phyloP scores from a whole-genome alignment of 2,888 invertebrate genomes.

The Artemia sp. region DNA sequence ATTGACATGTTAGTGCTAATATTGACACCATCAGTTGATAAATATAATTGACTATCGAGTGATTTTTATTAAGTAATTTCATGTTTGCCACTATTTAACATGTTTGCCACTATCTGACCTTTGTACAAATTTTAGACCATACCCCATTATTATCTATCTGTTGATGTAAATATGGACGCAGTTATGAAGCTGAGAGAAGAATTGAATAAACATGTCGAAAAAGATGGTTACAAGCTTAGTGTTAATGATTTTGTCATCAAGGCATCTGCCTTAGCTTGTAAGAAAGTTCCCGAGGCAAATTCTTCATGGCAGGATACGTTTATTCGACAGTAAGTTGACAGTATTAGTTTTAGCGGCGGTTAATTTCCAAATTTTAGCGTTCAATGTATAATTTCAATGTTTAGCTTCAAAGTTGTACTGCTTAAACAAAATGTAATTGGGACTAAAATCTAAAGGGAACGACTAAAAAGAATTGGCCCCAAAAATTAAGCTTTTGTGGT shows the following conservation, averaged over 20 bases:
- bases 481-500: too few relatives aligned
- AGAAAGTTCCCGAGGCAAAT: constrained; percentile 80
- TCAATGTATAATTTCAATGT: neutral
- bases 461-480: too few relatives aligned
- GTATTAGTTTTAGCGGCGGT: neutral
- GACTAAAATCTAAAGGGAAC: neutral
- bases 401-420: neutral
- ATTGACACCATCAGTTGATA: too few relatives aligned
- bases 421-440: neutral
- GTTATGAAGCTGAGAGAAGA: constrained; percentile 51
- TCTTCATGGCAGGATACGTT: constrained; percentile 83
- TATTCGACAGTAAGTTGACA: constrained; percentile 63
- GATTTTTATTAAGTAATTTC: too few relatives aligned
- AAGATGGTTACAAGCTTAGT: constrained; percentile 66
- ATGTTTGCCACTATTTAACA: too few relatives aligned
- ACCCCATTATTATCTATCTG: constrained; percentile 88
- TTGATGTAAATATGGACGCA: constrained; percentile 65
- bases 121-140: constrained; percentile 44
- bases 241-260: constrained; percentile 93
- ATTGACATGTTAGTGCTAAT: too few relatives aligned
- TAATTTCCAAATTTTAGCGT: neutral
- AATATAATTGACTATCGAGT: too few relatives aligned
- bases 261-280: constrained; percentile 71
- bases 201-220: constrained; percentile 55
- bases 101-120: constrained; percentile 4